Conservation (phyloP, 2,888 invertebrate genomes). For the Tribolium freemani region DNA sequence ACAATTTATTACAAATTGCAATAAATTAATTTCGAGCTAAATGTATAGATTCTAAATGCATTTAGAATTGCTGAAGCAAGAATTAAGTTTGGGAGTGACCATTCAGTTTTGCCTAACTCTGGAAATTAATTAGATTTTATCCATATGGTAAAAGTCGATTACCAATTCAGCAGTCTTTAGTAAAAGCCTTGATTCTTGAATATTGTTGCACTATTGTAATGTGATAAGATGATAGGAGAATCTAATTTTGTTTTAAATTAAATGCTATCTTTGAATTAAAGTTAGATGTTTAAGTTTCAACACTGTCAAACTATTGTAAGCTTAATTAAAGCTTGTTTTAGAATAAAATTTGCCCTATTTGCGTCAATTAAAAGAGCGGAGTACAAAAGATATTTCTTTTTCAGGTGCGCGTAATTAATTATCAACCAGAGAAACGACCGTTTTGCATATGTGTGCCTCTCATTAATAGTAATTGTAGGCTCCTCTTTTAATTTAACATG, state of each 20-base stretch:
- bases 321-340: conserved; percentile 2
- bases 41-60: background rate
- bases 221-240: background rate
- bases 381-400: background rate
- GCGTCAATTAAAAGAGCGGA: background rate
- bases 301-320: conserved; percentile 6
- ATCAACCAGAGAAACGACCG: background rate
- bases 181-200: background rate
- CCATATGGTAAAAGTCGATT: background rate
- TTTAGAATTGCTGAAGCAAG: background rate
- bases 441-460: background rate
- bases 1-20: background rate
- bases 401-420: background rate
- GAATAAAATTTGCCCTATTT: background rate
- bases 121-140: background rate
- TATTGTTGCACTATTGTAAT: background rate
- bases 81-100: background rate
- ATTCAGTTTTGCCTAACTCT: background rate
- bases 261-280: background rate
- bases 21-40: background rate
- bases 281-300: background rate
- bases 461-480: background rate
- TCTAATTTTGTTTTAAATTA: background rate
- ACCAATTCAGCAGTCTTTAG: background rate
- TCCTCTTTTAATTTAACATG: background rate